These are phyloP conservation scores for Dexiosoma caninum DNA, from an alignment of 2,888 invertebrate species.

Conservation along the genomic window DNA sequence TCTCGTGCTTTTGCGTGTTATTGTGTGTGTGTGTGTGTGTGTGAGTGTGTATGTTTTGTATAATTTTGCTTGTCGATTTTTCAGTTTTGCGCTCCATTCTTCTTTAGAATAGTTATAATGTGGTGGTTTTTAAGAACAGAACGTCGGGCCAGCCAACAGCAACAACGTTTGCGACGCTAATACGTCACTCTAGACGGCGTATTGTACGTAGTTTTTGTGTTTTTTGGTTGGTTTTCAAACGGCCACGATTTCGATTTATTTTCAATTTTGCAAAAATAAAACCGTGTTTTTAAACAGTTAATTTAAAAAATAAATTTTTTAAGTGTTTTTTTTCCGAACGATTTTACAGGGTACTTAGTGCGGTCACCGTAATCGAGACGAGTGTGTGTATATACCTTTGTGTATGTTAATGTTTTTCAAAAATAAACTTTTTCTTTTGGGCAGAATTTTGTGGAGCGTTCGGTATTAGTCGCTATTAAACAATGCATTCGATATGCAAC, in stretches of 20 bases:
- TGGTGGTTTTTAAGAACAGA: slow-evolving; percentile 64
- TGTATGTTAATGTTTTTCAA: neutral
- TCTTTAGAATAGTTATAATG: slow-evolving; percentile 53
- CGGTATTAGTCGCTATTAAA: slow-evolving; percentile 76
- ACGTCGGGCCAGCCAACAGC: slow-evolving; percentile 55
- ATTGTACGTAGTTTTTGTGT: slow-evolving; percentile 65
- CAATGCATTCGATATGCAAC: slow-evolving; percentile 79
- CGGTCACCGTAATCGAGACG: too few species aligned
- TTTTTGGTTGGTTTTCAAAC: slow-evolving; percentile 36
- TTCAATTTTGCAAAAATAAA: neutral
- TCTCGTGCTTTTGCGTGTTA: slow-evolving; percentile 3
- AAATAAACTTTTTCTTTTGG: neutral
- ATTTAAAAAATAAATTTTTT: slow-evolving; percentile 11
- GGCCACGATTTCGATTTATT: slow-evolving; percentile 28
- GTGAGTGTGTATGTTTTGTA: slow-evolving; percentile 26
- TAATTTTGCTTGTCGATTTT: slow-evolving; percentile 48
- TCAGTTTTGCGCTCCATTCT: slow-evolving; percentile 59
- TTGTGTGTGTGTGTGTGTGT: slow-evolving; percentile 1
- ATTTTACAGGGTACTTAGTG: slow-evolving; percentile 25
- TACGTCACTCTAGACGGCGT: slow-evolving; percentile 62
- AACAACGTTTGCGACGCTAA: slow-evolving; percentile 55
- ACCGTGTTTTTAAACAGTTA: neutral
- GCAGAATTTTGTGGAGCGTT: neutral
- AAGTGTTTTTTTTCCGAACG: neutral
- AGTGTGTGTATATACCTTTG: neutral